Percentiles rank a stretch among this genome's conserved stretches.
Conservation (phyloP, 1,140 invertebrate species). For the Drosophila tani region DNA sequence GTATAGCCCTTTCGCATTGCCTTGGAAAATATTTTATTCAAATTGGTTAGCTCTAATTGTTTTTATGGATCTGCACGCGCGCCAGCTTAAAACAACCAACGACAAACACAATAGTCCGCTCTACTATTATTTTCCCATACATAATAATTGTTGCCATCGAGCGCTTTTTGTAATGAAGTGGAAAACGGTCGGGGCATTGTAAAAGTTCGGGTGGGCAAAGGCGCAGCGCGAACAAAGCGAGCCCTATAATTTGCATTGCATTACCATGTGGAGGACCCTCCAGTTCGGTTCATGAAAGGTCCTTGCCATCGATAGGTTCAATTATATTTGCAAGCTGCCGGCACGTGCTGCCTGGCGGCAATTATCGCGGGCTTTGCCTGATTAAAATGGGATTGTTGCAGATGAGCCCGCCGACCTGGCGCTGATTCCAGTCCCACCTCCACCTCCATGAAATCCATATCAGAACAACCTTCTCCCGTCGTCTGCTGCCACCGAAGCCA, state of each 20-base stretch:
- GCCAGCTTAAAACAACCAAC: constrained; percentile 28
- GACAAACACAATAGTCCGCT: constrained; percentile 11
- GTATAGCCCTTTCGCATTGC: constrained; percentile 5
- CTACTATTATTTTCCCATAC: constrained; percentile 17
- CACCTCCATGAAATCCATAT: background rate
- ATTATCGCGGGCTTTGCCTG: constrained; percentile 42
- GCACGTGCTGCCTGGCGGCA: constrained; percentile 42
- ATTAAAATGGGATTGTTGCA: constrained; percentile 37
- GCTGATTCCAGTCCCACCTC: background rate
- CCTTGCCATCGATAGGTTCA: constrained; percentile 40
- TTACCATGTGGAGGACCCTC: constrained; percentile 37
- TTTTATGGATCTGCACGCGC: constrained; percentile 42
- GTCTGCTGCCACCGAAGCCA: background rate
- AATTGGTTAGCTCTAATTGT: constrained; percentile 52
- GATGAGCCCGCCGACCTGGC: constrained; percentile 4
- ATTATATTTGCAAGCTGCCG: constrained; percentile 33
- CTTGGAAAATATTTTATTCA: constrained; percentile 26
- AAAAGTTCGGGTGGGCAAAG: constrained; percentile 11
- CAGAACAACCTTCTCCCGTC: background rate
- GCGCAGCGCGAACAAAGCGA: constrained; percentile 24
- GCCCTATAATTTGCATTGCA: constrained; percentile 44
- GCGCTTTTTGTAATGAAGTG: constrained; percentile 51
- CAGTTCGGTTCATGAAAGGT: constrained; percentile 4
- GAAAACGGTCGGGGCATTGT: constrained; percentile 29
- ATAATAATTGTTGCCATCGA: constrained; percentile 15